Evolutionary conservation across 64 coral and sea anemone species (phyloP).

Genomic region (Porites australiensis): DNA sequence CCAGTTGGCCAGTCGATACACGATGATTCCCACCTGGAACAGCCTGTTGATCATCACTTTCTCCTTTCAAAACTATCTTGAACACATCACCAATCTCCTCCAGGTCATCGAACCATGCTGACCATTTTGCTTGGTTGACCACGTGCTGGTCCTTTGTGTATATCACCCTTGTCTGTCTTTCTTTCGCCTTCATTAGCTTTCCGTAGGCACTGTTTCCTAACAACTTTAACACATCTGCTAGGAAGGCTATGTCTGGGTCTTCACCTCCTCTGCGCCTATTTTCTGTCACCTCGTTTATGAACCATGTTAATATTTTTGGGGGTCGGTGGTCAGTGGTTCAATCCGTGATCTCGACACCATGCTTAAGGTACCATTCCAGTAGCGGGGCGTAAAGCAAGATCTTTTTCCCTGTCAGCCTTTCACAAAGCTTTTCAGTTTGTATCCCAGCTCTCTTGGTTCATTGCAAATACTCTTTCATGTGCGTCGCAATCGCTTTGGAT

Average conservation of each 20-base stretch:
- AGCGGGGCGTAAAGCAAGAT: slow-evolving; percentile 57
- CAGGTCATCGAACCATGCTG: slow-evolving; percentile 49
- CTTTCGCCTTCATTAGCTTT: slow-evolving; percentile 60
- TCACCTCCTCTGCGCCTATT: slow-evolving; percentile 17
- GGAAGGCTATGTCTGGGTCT: background rate
- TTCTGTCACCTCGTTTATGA: slow-evolving; percentile 32
- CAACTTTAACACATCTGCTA: slow-evolving; percentile 59
- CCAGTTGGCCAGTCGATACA: slow-evolving; percentile 47
- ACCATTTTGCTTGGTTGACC: slow-evolving; percentile 18
- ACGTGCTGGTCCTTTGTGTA: slow-evolving; percentile 16
- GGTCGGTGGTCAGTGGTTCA: background rate
- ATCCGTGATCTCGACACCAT: slow-evolving; percentile 25
- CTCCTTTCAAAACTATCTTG: slow-evolving; percentile 18
- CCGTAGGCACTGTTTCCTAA: slow-evolving; percentile 48
- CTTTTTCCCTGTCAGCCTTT: slow-evolving; percentile 33
- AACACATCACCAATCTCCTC: slow-evolving; percentile 44
- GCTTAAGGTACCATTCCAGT: slow-evolving; percentile 58
- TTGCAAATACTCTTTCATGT: slow-evolving; percentile 50
- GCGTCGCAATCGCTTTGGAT: background rate
- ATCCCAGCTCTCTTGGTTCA: slow-evolving; percentile 15
- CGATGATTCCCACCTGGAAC: slow-evolving; percentile 42
- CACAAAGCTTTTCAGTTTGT: slow-evolving; percentile 29
- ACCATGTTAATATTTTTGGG: slow-evolving; percentile 40
- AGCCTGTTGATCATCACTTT: slow-evolving; percentile 24
- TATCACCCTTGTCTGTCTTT: background rate